A percentile compares a stretch with the other conserved stretches of the same genome.
Conservation (phyloP, 2,797 vertebrate genomes). For the Paramormyrops hopkinsi region DNA sequence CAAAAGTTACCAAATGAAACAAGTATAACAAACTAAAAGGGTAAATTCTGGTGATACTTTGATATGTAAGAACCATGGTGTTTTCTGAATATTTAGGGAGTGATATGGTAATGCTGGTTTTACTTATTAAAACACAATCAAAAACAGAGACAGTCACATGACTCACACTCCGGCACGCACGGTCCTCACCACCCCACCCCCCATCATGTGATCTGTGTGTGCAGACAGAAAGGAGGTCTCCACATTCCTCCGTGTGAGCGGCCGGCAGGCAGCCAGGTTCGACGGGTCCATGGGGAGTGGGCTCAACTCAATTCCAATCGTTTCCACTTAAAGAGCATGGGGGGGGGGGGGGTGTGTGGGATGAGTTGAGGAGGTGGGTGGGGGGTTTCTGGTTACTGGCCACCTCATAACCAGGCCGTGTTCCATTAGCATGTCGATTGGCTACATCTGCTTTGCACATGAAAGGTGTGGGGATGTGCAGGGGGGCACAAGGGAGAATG, state of each 20-base stretch:
- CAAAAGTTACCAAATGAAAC: not conserved
- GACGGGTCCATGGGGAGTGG: constrained; percentile 33
- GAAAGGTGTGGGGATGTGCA: constrained; percentile 63
- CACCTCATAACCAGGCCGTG: constrained; percentile 62
- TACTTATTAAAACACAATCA: not conserved
- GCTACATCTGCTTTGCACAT: constrained; percentile 81
- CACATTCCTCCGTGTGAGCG: not conserved
- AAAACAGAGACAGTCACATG: not conserved
- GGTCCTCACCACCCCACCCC: not conserved
- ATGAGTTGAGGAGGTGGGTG: constrained; percentile 10
- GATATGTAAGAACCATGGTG: not conserved
- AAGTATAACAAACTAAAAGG: not conserved
- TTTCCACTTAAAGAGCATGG: constrained; percentile 35
- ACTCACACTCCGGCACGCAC: not conserved
- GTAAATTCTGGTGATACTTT: not conserved
- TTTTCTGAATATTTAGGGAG: not conserved
- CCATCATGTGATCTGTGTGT: not conserved
- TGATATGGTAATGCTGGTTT: not conserved
- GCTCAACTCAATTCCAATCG: constrained; percentile 41
- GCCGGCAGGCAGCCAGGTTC: constrained; percentile 22
- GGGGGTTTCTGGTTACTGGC: constrained; percentile 49
- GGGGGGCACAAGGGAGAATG: constrained; percentile 46
- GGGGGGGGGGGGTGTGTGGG: constrained; percentile 13
- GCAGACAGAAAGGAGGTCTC: constrained; percentile 7
- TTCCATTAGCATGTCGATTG: constrained; percentile 84